Conservation (phyloP, 2,888 invertebrate species). For the Drosophila kuntzei region DNA sequence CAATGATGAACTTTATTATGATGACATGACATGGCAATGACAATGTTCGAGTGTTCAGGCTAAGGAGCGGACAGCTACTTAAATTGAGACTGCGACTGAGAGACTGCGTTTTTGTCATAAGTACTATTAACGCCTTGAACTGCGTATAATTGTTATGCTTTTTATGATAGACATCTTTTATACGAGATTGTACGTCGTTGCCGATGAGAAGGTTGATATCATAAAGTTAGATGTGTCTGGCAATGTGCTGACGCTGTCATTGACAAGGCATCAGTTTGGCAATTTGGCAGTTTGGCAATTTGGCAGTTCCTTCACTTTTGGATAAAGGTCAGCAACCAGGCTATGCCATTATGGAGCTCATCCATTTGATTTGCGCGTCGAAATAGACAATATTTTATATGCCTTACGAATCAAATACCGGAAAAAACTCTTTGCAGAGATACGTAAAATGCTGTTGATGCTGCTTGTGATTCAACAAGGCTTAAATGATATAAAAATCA, state of each 20-base stretch:
- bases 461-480: conserved; percentile 18
- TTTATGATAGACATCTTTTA: conserved; percentile 17
- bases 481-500: conserved; percentile 53
- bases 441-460: conserved; percentile 29
- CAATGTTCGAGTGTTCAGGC: conserved; percentile 9
- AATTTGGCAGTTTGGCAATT: conserved; percentile 7
- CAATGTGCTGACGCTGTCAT: conserved; percentile 44
- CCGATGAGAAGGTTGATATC: conserved; percentile 6
- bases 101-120: neutral
- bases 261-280: conserved; percentile 9
- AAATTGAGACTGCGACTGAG: conserved; percentile 6
- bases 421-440: conserved; percentile 33
- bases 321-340: conserved; percentile 32
- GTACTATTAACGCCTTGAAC: conserved; percentile 12
- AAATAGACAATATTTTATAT: conserved; percentile 26
- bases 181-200: neutral
- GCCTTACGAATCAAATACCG: conserved; percentile 48
- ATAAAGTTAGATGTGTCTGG: conserved; percentile 21
- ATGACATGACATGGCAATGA: conserved; percentile 15
- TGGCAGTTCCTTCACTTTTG: conserved; percentile 7
- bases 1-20: conserved; percentile 19
- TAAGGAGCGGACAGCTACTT: conserved; percentile 23
- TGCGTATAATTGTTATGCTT: conserved; percentile 46
- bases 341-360: conserved; percentile 30
- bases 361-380: conserved; percentile 44